phyloP scores from a whole-genome alignment of 2,888 invertebrate species.

The Cyaniris semiargus region DNA sequence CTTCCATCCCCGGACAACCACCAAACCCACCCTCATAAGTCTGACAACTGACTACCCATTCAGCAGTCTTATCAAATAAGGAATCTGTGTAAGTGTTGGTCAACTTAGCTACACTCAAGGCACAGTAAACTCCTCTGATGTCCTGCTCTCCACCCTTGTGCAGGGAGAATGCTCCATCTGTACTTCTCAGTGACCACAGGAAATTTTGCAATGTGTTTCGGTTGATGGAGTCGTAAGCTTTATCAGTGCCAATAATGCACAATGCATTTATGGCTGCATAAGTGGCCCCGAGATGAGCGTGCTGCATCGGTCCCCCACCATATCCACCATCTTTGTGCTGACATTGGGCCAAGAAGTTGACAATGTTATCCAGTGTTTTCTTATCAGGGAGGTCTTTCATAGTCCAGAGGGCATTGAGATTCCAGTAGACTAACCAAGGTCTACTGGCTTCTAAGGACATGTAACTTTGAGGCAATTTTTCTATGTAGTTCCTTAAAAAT shows the following conservation, averaged over 20 bases:
- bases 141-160: conserved; percentile 96
- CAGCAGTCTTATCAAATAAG: conserved; percentile 91
- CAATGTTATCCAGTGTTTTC: conserved; percentile 62
- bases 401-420: conserved; percentile 92
- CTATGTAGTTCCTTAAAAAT: conserved; percentile 85
- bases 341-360: conserved; percentile 79
- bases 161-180: conserved; percentile 95
- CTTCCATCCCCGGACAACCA: conserved; percentile 93
- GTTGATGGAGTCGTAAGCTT: conserved; percentile 93
- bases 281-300: conserved; percentile 96
- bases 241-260: conserved; percentile 92
- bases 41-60: conserved; percentile 97
- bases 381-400: conserved; percentile 72
- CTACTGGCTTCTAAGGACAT: conserved; percentile 95
- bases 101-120: conserved; percentile 92
- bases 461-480: conserved; percentile 84
- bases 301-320: conserved; percentile 96
- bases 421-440: conserved; percentile 99
- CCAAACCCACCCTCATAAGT: conserved; percentile 99
- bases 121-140: conserved; percentile 98
- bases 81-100: conserved; percentile 88
- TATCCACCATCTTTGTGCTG: conserved; percentile 92
- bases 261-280: conserved; percentile 98
- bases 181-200: conserved; percentile 86
- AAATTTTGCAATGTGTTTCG: conserved; percentile 87